Evolutionary conservation across 2,888 invertebrate genomes (phyloP), one percentile per base, ranked within the genome.

Genomic region (Torymus tubicola): DNA sequence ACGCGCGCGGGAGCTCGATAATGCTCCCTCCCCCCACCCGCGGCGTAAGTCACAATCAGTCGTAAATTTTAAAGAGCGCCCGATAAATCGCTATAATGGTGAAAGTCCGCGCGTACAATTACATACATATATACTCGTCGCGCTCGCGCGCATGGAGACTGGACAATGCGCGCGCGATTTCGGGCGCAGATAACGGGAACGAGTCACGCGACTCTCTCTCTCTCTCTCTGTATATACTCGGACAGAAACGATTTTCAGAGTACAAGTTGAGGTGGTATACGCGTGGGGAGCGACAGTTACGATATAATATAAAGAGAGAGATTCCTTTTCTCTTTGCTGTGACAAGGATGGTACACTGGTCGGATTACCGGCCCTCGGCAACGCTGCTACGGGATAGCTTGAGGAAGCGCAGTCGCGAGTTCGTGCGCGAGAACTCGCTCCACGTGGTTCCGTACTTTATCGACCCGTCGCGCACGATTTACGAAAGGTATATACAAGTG

Each of bases 371-470:
- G 69, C 86, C 87, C 0, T 31, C 31, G 31, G 14, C 57, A 0
- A 63, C 58, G 1, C 82, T 84, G 13, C 58, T 88, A 14, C 77
- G 60, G 14, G 57, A 21, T 10, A 88, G 88, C 78, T 80, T 88
- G 11, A 85, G 83, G 11, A 76, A 77, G 11, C 84, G 88, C 4
- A 80, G 84, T 31, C 86, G 83, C 57, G 88, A 89, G 78, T 89
- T 82, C 80, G 74, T 88, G 21, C 83, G 85, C 18, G 86, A 87
- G 67, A 88, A 87, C 73, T 84, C 95, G 0, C 91, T 96, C 57
- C 96, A 96, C 88, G 96, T 96, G 16, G 95, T 96, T 0, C 93
- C 95, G 31, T 96, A 96, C 86, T 95, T 96, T 75, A 95, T 95
- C 2, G 95, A 96, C 88, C 92, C 93, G 81, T 94, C 94, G 21